A percentile compares a stretch with the other conserved stretches of the same genome.
Evolutionary conservation across 2,113 vertebrate genomes (phyloP).

Genomic region (Murina feae): DNA sequence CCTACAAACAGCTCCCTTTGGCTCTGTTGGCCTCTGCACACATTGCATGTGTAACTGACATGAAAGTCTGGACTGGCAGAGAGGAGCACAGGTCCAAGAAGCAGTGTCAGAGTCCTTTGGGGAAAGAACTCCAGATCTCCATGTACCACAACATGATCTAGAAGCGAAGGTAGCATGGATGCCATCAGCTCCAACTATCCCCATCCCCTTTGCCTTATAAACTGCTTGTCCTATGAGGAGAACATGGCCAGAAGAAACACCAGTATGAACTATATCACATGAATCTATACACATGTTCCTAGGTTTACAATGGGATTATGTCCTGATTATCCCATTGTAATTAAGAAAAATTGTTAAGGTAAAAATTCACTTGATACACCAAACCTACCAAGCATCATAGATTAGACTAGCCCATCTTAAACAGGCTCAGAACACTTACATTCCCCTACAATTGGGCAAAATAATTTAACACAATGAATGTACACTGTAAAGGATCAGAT

Average conservation of each 20-base stretch:
- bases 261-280: accelerated
- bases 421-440: not conserved
- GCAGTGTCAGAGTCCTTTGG: not conserved
- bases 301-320: not conserved
- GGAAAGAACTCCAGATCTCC: not conserved
- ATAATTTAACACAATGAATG: not conserved
- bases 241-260: not conserved
- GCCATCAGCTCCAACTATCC: not conserved
- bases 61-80: not conserved
- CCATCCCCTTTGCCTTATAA: not conserved
- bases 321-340: not conserved
- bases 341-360: not conserved
- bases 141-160: not conserved
- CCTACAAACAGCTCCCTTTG: not conserved
- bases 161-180: not conserved
- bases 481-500: not conserved
- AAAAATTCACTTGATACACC: not conserved
- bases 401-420: not conserved
- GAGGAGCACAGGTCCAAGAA: not conserved
- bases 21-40: not conserved
- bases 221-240: not conserved
- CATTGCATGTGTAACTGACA: accelerated
- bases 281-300: not conserved
- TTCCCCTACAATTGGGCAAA: not conserved
- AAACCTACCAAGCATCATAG: not conserved